phyloP scores from a whole-genome alignment of 2,888 invertebrate genomes.

The Arenicola marina region DNA sequence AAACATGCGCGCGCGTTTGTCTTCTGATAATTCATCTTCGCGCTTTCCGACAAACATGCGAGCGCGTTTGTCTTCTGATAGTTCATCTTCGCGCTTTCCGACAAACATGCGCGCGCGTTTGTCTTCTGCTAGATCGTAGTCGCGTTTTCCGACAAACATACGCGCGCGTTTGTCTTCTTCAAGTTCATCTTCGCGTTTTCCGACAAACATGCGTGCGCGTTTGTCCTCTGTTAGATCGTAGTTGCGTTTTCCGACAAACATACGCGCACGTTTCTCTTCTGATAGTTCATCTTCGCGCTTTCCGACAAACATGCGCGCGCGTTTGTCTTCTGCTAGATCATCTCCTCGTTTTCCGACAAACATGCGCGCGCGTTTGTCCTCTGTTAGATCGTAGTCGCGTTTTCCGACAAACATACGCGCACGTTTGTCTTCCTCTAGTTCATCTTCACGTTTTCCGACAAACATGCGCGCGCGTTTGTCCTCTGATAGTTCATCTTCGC shows the following conservation, averaged over 20 bases:
- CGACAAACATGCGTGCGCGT: slow-evolving; percentile 9
- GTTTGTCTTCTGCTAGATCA: slow-evolving; percentile 10
- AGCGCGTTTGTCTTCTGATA: slow-evolving; percentile 1
- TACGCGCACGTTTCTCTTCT: no score
- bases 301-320: slow-evolving; percentile 10
- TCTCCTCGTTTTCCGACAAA: slow-evolving; percentile 11
- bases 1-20: slow-evolving; percentile 13
- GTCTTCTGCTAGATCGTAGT: not conserved
- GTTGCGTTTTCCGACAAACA: slow-evolving; percentile 17
- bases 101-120: slow-evolving; percentile 7
- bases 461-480: slow-evolving; percentile 12
- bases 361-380: slow-evolving; percentile 3
- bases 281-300: no score
- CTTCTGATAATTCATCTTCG: not conserved
- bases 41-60: slow-evolving; percentile 15
- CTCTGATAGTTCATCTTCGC: not conserved
- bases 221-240: slow-evolving; percentile 6
- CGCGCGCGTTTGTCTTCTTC: not conserved
- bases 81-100: slow-evolving; percentile 11
- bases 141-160: not conserved
- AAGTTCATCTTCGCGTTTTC: slow-evolving; percentile 10
- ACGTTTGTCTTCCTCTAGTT: not conserved
- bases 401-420: slow-evolving; percentile 1
- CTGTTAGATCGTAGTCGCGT: not conserved
- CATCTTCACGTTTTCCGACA: slow-evolving; percentile 14